Evolutionary conservation across 2,888 invertebrate genomes (phyloP), one percentile per base, ranked within the genome.

Genomic region (Drosophila atripex): DNA sequence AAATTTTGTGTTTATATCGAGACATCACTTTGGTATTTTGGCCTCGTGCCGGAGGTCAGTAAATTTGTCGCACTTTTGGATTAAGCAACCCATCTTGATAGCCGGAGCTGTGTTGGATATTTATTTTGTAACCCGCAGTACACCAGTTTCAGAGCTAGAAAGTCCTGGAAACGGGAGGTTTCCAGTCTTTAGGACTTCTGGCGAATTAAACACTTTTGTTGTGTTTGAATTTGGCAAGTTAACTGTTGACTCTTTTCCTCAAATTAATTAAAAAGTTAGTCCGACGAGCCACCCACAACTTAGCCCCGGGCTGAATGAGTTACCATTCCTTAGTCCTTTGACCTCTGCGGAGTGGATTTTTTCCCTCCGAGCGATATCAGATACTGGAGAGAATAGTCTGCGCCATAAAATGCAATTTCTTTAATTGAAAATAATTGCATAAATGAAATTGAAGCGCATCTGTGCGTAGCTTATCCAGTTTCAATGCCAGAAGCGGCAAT

Each of bases 391-490:
- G 21, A 43, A 54, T 45, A 54, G 45, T 54, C 45, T 45, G 32
- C 45, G 14, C 11, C 30, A 23, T 45, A 28, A 53, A 65, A 56
- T 57, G 47, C 47, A 32, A 41, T 54, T 51, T 51, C 35, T 50
- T 46, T 53, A 66, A 78, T 72, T 76, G 71, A 64, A 78, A 50
- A 64, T 65, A 80, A 78, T 80, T 75, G 75, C 23, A 71, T 64
- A 64, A 78, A 54, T 68, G 43, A 66, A 68, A 65, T 63, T 71
- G 59, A 52, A 63, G 51, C 56, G 50, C 66, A 61, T 49, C 69
- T 65, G 54, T 56, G 50, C 50, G 49, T 16, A 49, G 64, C 55
- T 61, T 63, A 58, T 52, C 66, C 46, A 39, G 51, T 52, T 43
- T 63, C 60, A 47, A 18, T 46, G 38, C 35, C 16, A 28, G 28